phyloP scores from a whole-genome alignment of 2,888 invertebrate species.

The Spilosoma lubricipeda region DNA sequence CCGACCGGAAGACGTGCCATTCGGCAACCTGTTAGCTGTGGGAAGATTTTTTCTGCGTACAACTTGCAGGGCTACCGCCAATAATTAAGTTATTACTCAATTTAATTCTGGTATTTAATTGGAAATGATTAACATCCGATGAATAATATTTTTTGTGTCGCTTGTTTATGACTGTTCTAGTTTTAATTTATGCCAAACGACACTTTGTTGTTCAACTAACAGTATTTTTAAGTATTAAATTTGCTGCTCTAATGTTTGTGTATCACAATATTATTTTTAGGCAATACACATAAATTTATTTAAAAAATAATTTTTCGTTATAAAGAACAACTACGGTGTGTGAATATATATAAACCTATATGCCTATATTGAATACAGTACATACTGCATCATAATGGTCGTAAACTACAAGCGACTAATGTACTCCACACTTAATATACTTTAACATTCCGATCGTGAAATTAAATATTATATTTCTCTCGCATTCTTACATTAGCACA shows the following conservation, averaged over 20 bases:
- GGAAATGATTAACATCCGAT: slow-evolving; percentile 51
- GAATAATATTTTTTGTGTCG: slow-evolving; percentile 40
- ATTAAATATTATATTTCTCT: not conserved
- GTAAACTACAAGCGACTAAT: not conserved
- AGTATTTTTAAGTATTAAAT: not conserved
- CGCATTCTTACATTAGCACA: slow-evolving; percentile 4
- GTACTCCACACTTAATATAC: not conserved
- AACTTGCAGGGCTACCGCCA: slow-evolving; percentile 62
- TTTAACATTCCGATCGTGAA: not conserved
- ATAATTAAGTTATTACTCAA: slow-evolving; percentile 57
- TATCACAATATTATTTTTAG: too few relatives aligned
- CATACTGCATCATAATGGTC: not conserved
- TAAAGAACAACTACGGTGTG: too few relatives aligned
- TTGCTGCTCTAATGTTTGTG: not conserved
- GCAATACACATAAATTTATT: too few relatives aligned
- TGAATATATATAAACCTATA: too few relatives aligned
- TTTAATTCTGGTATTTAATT: slow-evolving; percentile 52
- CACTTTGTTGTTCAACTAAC: slow-evolving; percentile 5
- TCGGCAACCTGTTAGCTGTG: slow-evolving; percentile 83
- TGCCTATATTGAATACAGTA: not conserved
- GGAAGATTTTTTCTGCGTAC: slow-evolving; percentile 77
- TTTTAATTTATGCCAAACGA: slow-evolving; percentile 29
- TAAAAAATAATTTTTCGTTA: too few relatives aligned
- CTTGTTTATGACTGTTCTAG: slow-evolving; percentile 41
- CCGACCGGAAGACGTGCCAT: slow-evolving; percentile 82